Evolutionary conservation across 1,140 invertebrate species (phyloP).

Genomic region (Wasmannia auropunctata): DNA sequence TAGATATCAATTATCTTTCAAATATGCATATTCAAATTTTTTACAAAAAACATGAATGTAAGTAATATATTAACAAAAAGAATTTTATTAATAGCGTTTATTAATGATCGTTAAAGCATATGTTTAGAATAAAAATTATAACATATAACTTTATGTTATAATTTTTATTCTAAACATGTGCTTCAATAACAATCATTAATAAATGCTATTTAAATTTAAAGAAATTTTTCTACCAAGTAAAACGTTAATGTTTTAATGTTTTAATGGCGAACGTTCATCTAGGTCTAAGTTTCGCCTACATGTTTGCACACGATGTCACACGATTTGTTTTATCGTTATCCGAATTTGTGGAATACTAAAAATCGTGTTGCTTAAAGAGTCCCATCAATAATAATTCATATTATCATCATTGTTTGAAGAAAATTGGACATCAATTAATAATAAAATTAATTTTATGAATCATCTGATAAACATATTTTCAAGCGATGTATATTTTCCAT

Average conservation of each 20-base stretch:
- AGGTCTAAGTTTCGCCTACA: not conserved
- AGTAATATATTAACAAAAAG: not conserved
- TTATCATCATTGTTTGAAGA: not conserved
- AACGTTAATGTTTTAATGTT: constrained; percentile 69
- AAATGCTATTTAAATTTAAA: not conserved
- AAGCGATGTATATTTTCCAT: not conserved
- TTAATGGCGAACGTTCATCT: constrained; percentile 36
- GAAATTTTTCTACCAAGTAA: constrained; percentile 33
- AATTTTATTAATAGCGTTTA: not conserved
- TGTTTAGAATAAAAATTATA: not conserved
- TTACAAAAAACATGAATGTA: not conserved
- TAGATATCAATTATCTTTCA: not conserved
- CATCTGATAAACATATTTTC: not conserved
- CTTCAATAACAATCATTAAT: not conserved
- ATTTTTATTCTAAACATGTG: not conserved
- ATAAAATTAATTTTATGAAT: no score
- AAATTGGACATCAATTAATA: not conserved
- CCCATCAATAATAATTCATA: not conserved
- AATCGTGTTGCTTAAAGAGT: not conserved
- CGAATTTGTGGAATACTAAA: not conserved
- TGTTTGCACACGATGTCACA: not conserved
- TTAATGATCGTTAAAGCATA: not conserved
- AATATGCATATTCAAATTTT: not conserved
- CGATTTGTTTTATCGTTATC: not conserved
- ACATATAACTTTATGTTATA: no score